Percentiles rank a stretch among this genome's conserved stretches.
phyloP scores from a whole-genome alignment of 2,797 vertebrate species.

The Macropus fuliginosus region DNA sequence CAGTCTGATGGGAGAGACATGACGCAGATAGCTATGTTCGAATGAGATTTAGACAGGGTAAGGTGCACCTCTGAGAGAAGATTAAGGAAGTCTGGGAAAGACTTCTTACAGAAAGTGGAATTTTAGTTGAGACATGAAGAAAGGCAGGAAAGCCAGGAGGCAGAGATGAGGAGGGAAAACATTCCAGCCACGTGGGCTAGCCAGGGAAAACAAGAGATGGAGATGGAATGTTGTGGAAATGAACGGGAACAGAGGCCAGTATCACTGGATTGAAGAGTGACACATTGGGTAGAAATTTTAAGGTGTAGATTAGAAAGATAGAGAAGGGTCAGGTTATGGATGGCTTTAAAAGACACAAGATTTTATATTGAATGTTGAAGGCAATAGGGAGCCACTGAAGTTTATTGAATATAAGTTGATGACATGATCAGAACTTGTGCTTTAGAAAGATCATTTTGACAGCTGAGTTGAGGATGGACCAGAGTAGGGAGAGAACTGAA shows the following conservation, averaged over 20 bases:
- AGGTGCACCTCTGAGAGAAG: background rate
- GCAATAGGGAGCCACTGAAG: background rate
- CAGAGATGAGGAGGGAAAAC: background rate
- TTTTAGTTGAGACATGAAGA: background rate
- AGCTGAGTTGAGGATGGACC: background rate
- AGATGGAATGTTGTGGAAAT: background rate
- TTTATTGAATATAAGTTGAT: background rate
- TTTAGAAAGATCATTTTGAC: background rate
- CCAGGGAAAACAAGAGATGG: background rate
- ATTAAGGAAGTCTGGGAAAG: background rate
- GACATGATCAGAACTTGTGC: background rate
- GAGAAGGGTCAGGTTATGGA: background rate
- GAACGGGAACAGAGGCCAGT: background rate
- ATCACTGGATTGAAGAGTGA: background rate
- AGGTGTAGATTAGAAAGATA: background rate
- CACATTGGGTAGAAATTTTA: background rate
- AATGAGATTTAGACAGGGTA: background rate
- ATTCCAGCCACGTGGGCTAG: background rate
- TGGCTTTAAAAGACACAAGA: background rate
- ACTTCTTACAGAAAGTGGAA: background rate
- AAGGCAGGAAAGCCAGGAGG: background rate
- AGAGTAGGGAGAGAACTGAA: background rate
- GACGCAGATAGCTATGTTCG: background rate
- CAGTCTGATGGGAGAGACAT: background rate
- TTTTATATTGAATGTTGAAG: background rate